A percentile compares a stretch with the other conserved stretches of the same genome.
Conservation (phyloP, 2,888 invertebrate genomes). For the Lycophotia porphyrea region DNA sequence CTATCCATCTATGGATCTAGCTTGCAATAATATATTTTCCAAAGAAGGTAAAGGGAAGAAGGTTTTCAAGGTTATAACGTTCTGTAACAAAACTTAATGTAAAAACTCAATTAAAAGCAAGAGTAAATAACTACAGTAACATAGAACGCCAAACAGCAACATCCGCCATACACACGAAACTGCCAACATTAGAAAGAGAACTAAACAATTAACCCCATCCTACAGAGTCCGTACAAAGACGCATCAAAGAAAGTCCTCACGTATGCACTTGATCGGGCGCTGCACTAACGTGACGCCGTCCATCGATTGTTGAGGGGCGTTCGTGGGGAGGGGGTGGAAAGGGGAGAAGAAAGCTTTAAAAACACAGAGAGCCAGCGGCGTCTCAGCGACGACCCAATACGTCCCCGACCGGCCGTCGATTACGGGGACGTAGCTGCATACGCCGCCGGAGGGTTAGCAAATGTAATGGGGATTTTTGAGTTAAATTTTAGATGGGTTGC, state of each 20-base stretch:
- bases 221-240: conserved; percentile 76
- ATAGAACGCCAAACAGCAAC: neutral
- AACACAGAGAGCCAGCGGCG: conserved; percentile 83
- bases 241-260: conserved; percentile 87
- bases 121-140: neutral
- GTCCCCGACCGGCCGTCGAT: conserved; percentile 89
- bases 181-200: conserved; percentile 62
- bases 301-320: conserved; percentile 84
- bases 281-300: conserved; percentile 86
- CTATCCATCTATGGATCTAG: neutral
- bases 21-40: neutral
- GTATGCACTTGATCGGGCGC: conserved; percentile 88
- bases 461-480: conserved; percentile 57
- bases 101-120: neutral
- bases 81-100: neutral
- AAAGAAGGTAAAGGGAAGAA: neutral
- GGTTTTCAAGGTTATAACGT: neutral
- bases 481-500: conserved; percentile 47
- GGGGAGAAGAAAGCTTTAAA: conserved; percentile 80
- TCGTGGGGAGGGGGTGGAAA: conserved; percentile 53
- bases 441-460: conserved; percentile 76
- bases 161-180: conserved; percentile 33
- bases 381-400: conserved; percentile 89
- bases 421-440: conserved; percentile 83
- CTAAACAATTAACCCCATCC: conserved; percentile 69